Base-by-base conservation (phyloP, 2,113 vertebrate species). In the Clarias batrachus region DNA sequence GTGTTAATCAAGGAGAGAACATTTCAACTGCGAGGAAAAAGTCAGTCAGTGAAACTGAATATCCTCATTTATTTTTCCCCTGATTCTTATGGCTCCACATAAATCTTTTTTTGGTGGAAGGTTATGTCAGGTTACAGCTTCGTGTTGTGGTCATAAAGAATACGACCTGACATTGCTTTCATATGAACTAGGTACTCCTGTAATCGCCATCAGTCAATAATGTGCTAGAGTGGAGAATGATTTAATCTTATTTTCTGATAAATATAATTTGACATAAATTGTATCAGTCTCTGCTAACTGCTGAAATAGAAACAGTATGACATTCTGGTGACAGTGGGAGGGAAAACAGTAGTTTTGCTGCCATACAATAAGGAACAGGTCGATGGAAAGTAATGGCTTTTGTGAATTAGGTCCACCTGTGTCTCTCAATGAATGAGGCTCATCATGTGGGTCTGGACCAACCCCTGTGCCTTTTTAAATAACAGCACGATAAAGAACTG, bases 391-490 rank as follows among this genome's bases (percentile, higher is more conserved):
- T 84, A 76, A 84, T 84, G 83, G 70, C 57, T 84, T 74, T 76
- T 65, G 33, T 82, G 62, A 82, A 65, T 48, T n/a, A 59, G 77
- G 65, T 68, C n/a, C 19, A n/a, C 52, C 5, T 9, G 0, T 30
- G 27, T 70, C 37, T 83, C 52, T 56, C 81, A 17, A 83, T 70
- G 81, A 83, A 83, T 83, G 25, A 83, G 10, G 11, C 63, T 83
- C 65, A 83, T 83, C 81, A 83, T 70, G 65, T 83, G 81, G n/a
- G n/a, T 37, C 81, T 83, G 41, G 65, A 83, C 63, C 81, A 66
- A 54, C 65, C 65, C 52, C 52, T 19, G 48, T 27, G 48, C 17
- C 48, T 56, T 70, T 83, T 70, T 83, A 56, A 83, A 83, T 54
- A 83, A 60, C 77, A 33, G n/a, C n/a, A 57, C 56, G 52, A 68